phyloP scores from a whole-genome alignment of 2,113 vertebrate species.

The Xiphorhynchus elegans region DNA sequence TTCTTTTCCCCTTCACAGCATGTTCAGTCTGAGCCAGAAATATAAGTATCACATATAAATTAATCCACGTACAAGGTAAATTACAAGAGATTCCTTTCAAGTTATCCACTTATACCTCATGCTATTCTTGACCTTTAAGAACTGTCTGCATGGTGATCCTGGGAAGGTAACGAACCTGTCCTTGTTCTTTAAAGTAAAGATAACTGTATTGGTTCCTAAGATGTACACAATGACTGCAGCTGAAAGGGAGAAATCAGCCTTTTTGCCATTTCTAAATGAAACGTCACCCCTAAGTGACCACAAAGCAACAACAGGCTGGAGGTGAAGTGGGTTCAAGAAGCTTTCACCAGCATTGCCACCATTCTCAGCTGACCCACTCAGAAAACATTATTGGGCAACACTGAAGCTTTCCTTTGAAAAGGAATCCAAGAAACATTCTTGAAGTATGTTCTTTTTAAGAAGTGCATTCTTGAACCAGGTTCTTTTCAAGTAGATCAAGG shows the following conservation, averaged over 20 bases:
- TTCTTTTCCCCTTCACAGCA: background rate
- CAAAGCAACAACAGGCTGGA: background rate
- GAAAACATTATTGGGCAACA: background rate
- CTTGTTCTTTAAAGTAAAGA: background rate
- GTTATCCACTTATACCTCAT: background rate
- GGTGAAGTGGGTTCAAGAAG: background rate
- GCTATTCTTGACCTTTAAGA: background rate
- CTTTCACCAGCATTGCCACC: background rate
- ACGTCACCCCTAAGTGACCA: background rate
- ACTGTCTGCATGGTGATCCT: background rate
- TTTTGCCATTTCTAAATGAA: background rate
- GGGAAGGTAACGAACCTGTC: background rate
- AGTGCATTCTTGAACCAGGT: background rate
- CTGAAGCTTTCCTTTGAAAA: background rate
- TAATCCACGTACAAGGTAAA: background rate
- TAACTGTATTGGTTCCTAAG: background rate
- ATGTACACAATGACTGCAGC: background rate
- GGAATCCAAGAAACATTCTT: background rate
- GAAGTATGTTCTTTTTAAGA: background rate
- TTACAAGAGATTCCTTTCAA: background rate
- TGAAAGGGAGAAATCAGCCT: background rate
- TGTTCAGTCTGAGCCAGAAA: background rate
- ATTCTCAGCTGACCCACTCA: background rate
- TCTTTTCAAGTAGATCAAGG: background rate
- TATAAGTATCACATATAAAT: background rate